These are phyloP conservation scores for Agrilus cyanescens DNA, from an alignment of 2,888 invertebrate species.

Conservation along the genomic window DNA sequence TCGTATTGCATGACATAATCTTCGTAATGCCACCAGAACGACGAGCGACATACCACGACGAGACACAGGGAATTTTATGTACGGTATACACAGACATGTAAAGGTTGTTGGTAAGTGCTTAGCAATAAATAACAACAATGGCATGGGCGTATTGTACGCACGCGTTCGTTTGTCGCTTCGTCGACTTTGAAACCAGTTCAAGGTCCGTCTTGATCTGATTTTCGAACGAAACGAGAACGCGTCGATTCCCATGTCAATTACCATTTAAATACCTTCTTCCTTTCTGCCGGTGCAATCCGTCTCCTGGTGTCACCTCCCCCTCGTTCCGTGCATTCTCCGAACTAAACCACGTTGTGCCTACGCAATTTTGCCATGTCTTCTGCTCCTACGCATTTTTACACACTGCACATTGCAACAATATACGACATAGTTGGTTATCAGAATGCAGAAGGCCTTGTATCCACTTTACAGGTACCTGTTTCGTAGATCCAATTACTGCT, in stretches of 20 bases:
- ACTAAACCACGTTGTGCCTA: too few species aligned
- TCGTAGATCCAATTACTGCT: too few species aligned
- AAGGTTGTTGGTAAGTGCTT: background rate
- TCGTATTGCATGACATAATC: constrained; percentile 22
- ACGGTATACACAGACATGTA: background rate
- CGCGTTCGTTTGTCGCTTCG: constrained; percentile 20
- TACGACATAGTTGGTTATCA: too few species aligned
- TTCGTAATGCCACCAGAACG: constrained; percentile 8
- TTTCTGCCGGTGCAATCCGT: constrained; percentile 3
- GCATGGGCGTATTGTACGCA: constrained; percentile 15
- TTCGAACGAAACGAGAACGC: constrained; percentile 28
- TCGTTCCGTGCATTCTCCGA: too few species aligned
- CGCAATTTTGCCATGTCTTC: too few species aligned
- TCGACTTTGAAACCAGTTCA: constrained; percentile 27
- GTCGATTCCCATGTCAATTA: constrained; percentile 32
- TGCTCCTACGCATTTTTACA: too few species aligned
- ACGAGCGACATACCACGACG: background rate
- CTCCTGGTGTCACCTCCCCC: background rate
- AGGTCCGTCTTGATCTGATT: constrained; percentile 29
- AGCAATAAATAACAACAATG: constrained; percentile 12
- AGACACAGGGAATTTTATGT: background rate
- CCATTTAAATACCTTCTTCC: constrained; percentile 14
- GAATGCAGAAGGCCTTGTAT: too few species aligned
- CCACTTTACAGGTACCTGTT: too few species aligned
- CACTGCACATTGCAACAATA: too few species aligned